Base-by-base conservation (phyloP, 2,888 invertebrate genomes). In the Drosophila cyrtoloma region DNA sequence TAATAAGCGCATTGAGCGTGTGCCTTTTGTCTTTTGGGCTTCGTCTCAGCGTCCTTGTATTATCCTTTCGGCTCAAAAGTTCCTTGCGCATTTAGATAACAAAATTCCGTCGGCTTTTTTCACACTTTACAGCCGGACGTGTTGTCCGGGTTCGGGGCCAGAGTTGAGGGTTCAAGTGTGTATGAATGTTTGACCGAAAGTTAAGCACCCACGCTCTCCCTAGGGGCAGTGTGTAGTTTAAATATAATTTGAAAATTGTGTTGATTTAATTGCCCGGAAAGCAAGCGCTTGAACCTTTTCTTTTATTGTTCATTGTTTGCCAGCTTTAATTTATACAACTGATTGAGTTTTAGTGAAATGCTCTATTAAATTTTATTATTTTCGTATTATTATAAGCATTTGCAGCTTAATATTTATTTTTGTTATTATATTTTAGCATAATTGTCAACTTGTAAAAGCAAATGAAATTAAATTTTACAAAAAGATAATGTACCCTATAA, bases 221-320 rank as follows among this genome's bases (percentile, higher is more conserved):
- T n/a, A 42, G 51, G 52, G 57, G 22, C 30, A 37, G 26, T 64
- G 22, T 76, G 71, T 79, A 84, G 84, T 89, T 89, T 89, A 87
- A 88, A 89, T 87, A 89, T 82, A 84, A 87, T 89, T 89, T 72
- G 83, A 73, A 88, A 87, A 87, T 87, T 87, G 88, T 87, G 90
- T 87, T 89, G 84, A 87, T 87, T 87, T 89, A 89, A 87, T 87
- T 87, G 86, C 74, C 82, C 86, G 88, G 88, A 87, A 87, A 89
- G 79, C 63, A 59, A 71, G 70, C 39, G 67, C 44, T 69, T 64
- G 61, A 76, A 68, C 79, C 71, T 77, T 77, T 80, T 76, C 64
- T 57, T 42, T 9, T 56, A 22, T 57, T 39, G 52, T 55, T 22
- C 42, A 22, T 37, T 35, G n/a, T 35, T 14, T 7, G 74, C 14